These are phyloP conservation scores for Chironex yamaguchii DNA, from an alignment of 30 jellyfish, hydroid and myxozoan genomes.

Conservation along the genomic window DNA sequence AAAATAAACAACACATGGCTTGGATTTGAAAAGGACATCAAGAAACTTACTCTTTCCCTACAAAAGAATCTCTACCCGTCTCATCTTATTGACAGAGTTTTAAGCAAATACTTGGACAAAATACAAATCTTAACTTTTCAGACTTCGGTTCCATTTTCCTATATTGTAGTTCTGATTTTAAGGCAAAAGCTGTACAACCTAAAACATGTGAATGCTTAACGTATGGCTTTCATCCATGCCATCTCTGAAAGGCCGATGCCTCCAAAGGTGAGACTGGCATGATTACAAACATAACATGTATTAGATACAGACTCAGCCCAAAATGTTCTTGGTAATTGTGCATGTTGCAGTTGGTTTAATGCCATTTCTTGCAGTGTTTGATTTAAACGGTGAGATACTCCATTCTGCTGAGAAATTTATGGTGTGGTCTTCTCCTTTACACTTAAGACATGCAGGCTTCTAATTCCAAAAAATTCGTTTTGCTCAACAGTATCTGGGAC, in stretches of 20 bases:
- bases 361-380: constrained; percentile 12
- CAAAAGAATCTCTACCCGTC: too few relatives aligned
- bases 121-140: constrained; percentile 20
- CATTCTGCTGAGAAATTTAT: too few relatives aligned
- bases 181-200: constrained; percentile 31
- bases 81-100: too few relatives aligned
- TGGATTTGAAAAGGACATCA: too few relatives aligned
- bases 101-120: too few relatives aligned
- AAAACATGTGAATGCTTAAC: neutral
- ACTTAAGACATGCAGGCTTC: constrained; percentile 12
- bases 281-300: too few relatives aligned
- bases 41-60: too few relatives aligned
- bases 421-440: constrained; percentile 13
- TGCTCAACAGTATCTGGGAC: too few relatives aligned
- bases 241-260: too few relatives aligned
- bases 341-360: neutral
- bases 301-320: neutral
- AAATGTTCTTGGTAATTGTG: neutral
- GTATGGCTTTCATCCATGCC: constrained; percentile 8
- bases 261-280: too few relatives aligned
- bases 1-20: too few relatives aligned
- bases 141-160: constrained; percentile 18
- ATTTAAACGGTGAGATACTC: constrained; percentile 10
- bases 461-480: too few relatives aligned
- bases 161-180: neutral